Evolutionary conservation across 2,113 vertebrate species (phyloP).

Genomic region (Microtus oregoni): DNA sequence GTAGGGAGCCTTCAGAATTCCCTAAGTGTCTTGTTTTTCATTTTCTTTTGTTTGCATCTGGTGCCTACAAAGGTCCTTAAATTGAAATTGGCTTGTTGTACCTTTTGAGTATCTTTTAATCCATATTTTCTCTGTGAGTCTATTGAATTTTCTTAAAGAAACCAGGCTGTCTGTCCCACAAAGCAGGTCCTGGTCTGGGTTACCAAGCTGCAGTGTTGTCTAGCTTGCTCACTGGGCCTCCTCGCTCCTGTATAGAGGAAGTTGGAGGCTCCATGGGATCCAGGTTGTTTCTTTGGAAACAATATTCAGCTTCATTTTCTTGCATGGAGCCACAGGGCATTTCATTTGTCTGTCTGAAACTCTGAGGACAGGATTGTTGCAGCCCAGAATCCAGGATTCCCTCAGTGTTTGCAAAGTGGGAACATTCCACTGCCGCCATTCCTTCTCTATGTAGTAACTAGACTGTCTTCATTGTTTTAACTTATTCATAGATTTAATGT

Average conservation of each 20-base stretch:
- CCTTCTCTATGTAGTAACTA: neutral
- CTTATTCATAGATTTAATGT: neutral
- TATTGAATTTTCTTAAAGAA: slow-evolving; percentile 37
- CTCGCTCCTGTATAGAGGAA: neutral
- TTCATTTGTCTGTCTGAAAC: neutral
- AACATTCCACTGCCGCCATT: neutral
- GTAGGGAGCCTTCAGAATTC: slow-evolving; percentile 16
- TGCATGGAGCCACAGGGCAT: neutral
- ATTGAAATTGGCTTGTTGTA: neutral
- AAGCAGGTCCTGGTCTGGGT: neutral
- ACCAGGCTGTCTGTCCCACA: neutral
- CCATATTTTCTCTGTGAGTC: neutral
- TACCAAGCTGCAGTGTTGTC: neutral
- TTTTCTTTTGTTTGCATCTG: neutral
- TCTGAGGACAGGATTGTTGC: neutral
- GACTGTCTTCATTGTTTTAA: neutral
- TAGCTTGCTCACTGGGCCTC: neutral
- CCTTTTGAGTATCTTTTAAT: slow-evolving; percentile 24
- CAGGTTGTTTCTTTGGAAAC: neutral
- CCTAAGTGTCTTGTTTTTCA: neutral
- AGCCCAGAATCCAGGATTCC: neutral
- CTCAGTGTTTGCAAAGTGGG: neutral
- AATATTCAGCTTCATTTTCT: neutral
- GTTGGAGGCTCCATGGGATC: neutral
- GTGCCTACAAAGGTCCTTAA: neutral